Percentiles rank a stretch among this genome's conserved stretches.
These are phyloP conservation scores for Drosophila eohydei DNA, from an alignment of 2,888 invertebrate species.

Conservation along the genomic window DNA sequence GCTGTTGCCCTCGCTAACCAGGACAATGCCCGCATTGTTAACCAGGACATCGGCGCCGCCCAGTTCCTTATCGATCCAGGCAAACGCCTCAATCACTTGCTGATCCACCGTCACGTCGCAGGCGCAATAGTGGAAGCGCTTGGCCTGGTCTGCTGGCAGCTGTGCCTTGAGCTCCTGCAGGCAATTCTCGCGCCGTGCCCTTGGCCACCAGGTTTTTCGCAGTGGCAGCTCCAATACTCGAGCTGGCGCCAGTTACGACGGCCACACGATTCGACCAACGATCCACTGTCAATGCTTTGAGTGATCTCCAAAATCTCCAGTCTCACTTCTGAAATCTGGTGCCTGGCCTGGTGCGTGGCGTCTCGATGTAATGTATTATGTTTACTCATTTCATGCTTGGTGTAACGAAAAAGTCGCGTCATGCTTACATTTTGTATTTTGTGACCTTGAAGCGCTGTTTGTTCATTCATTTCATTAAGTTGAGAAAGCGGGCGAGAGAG, in stretches of 20 bases:
- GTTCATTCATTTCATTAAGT: neutral
- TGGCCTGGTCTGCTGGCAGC: constrained; percentile 60
- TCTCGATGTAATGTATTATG: neutral
- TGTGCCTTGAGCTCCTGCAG: constrained; percentile 77
- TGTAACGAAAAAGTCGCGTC: too few relatives aligned
- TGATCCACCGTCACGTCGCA: constrained; percentile 87
- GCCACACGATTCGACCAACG: constrained; percentile 87
- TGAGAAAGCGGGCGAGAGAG: neutral
- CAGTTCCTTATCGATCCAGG: constrained; percentile 85
- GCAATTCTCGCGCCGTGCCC: constrained; percentile 85
- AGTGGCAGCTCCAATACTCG: constrained; percentile 87
- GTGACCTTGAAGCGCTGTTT: neutral
- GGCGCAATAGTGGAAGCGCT: constrained; percentile 82
- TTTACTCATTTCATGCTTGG: too few relatives aligned
- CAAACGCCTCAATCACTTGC: constrained; percentile 86
- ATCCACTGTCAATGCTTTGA: constrained; percentile 83
- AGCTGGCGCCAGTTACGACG: constrained; percentile 88
- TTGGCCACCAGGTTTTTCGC: constrained; percentile 84
- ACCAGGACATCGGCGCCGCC: constrained; percentile 87
- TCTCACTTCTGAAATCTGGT: constrained; percentile 33
- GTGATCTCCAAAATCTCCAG: constrained; percentile 1
- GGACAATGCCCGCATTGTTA: constrained; percentile 86
- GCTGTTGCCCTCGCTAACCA: constrained; percentile 58
- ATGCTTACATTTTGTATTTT: neutral
- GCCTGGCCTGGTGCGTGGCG: neutral